A percentile compares a stretch with the other conserved stretches of the same genome.
Conservation (phyloP, 2,113 vertebrate genomes). For the Ochotona curzoniae region DNA sequence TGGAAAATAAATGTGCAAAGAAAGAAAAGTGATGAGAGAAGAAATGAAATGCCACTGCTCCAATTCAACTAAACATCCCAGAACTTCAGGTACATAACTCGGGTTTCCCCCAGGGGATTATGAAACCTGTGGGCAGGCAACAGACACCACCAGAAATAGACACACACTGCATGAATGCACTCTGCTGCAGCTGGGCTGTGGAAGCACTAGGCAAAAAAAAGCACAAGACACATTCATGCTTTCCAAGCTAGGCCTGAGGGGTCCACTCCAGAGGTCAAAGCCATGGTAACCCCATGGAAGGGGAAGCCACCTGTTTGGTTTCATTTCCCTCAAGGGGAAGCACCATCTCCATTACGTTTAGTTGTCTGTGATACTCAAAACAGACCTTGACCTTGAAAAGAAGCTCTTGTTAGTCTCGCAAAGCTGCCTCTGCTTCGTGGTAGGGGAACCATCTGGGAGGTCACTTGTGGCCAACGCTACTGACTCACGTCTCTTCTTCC, state of each 20-base stretch:
- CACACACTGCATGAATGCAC: not conserved
- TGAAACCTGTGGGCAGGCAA: not conserved
- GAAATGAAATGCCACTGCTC: not conserved
- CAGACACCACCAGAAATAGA: not conserved
- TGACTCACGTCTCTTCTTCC: not conserved
- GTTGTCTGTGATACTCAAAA: not conserved
- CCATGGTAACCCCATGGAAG: not conserved
- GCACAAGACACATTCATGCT: not conserved
- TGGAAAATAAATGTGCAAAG: not conserved
- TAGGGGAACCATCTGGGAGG: not conserved
- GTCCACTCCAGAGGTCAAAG: not conserved
- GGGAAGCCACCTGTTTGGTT: not conserved
- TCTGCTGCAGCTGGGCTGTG: not conserved
- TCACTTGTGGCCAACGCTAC: not conserved
- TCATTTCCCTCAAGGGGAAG: not conserved
- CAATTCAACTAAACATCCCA: not conserved
- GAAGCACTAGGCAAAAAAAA: not conserved
- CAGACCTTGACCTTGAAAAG: slow-evolving; percentile 28
- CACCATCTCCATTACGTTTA: not conserved
- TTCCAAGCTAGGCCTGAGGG: not conserved
- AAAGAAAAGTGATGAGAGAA: not conserved
- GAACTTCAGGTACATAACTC: not conserved
- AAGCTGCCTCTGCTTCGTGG: not conserved
- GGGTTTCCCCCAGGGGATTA: not conserved
- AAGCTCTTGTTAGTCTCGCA: not conserved